Percentiles rank a stretch among this genome's conserved stretches.
These are phyloP conservation scores for Armadillidium nasatum DNA, from an alignment of 1,140 invertebrate species.

Conservation along the genomic window DNA sequence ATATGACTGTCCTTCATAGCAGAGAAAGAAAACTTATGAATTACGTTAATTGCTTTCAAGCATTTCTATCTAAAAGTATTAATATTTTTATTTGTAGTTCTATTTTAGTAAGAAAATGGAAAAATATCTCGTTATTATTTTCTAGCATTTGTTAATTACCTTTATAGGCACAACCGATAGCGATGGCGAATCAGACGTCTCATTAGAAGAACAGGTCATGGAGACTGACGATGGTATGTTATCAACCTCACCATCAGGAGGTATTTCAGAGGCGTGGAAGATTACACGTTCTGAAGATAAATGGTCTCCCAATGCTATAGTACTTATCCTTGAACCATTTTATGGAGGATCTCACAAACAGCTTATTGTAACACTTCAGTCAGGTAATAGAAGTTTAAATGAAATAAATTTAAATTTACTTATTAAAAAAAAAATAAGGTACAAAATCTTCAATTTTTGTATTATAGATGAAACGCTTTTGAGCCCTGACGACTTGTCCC, in stretches of 20 bases:
- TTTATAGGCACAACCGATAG: slow-evolving; percentile 2
- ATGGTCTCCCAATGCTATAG: slow-evolving; percentile 28
- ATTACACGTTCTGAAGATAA: slow-evolving; percentile 28
- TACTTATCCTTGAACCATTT: slow-evolving; percentile 59
- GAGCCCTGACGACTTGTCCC: slow-evolving; percentile 47
- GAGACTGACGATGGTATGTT: slow-evolving; percentile 34
- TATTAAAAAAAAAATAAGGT: neutral
- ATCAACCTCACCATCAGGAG: neutral
- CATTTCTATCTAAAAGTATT: too few relatives aligned
- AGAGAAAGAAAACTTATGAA: too few relatives aligned
- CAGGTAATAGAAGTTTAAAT: slow-evolving; percentile 30
- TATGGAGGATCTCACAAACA: slow-evolving; percentile 68
- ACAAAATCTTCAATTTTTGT: neutral
- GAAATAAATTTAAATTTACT: too few relatives aligned
- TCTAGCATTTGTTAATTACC: too few relatives aligned
- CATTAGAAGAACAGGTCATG: slow-evolving; percentile 36
- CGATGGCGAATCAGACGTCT: slow-evolving; percentile 31
- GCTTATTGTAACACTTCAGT: slow-evolving; percentile 57
- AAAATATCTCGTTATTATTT: too few relatives aligned
- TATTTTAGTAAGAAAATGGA: too few relatives aligned
- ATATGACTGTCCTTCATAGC: too few relatives aligned
- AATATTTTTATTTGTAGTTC: too few relatives aligned
- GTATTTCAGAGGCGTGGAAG: slow-evolving; percentile 30
- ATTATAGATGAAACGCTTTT: slow-evolving; percentile 34
- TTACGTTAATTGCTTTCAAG: too few relatives aligned